Evolutionary conservation across 2,797 vertebrate genomes (phyloP).

Genomic region (Propithecus perrieri): DNA sequence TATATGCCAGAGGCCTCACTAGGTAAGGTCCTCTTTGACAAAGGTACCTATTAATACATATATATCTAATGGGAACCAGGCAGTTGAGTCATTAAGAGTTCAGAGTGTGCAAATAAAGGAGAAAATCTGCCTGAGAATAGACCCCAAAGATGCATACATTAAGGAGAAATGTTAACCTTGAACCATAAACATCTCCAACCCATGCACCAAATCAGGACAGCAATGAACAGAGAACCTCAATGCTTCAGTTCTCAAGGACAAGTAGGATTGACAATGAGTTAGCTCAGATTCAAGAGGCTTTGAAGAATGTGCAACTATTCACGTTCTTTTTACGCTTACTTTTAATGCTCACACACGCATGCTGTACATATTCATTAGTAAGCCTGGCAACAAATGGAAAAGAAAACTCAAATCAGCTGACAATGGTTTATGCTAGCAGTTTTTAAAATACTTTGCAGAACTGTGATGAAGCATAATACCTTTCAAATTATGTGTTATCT

Average conservation of each 20-base stretch:
- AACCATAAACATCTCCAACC: background rate
- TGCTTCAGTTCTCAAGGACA: background rate
- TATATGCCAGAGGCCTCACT: background rate
- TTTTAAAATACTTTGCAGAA: slow-evolving; percentile 42
- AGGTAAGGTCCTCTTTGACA: background rate
- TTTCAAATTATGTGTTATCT: slow-evolving; percentile 30
- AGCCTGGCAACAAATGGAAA: background rate
- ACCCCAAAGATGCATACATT: background rate
- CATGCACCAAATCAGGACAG: background rate
- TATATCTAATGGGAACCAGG: background rate
- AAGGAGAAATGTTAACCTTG: background rate
- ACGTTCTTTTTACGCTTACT: background rate
- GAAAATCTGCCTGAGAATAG: background rate
- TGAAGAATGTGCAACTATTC: background rate
- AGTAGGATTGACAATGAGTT: background rate
- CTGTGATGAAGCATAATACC: slow-evolving; percentile 4
- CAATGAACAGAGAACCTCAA: background rate
- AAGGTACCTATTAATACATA: background rate
- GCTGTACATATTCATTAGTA: background rate
- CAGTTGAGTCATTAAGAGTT: background rate
- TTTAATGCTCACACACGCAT: background rate
- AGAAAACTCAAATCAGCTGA: background rate
- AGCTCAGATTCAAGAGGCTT: slow-evolving; percentile 14
- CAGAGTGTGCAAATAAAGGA: background rate
- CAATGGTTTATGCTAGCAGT: background rate